phyloP scores from a whole-genome alignment of 2,888 invertebrate genomes.

The Tetragonula carbonaria region DNA sequence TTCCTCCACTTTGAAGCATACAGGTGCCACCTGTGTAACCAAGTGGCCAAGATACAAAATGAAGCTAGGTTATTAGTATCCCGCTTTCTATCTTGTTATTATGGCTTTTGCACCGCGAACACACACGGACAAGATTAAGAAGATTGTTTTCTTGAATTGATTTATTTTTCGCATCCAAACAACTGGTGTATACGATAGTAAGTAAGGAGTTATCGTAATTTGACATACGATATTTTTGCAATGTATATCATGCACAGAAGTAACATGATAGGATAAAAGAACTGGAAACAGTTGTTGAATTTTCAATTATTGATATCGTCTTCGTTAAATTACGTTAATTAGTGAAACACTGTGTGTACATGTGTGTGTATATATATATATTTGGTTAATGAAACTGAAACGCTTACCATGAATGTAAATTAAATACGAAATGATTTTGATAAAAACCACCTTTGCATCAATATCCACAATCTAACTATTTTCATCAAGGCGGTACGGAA shows the following conservation, averaged over 20 bases:
- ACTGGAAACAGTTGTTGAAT: neutral
- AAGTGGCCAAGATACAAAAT: slow-evolving; percentile 35
- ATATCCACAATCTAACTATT: neutral
- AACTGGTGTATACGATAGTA: slow-evolving; percentile 6
- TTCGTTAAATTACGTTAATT: too few species aligned
- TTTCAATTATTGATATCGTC: too few species aligned
- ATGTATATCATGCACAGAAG: neutral
- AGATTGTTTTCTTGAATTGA: neutral
- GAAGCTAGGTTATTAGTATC: slow-evolving; percentile 14
- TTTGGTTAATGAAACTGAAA: too few species aligned
- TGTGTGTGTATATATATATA: too few species aligned
- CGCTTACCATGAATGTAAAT: too few species aligned
- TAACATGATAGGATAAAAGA: too few species aligned
- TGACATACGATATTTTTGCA: neutral
- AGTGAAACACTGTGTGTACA: too few species aligned
- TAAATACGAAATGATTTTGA: neutral
- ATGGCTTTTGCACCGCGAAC: slow-evolving; percentile 17
- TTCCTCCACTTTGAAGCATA: slow-evolving; percentile 40
- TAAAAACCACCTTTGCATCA: neutral
- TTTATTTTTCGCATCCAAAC: slow-evolving; percentile 1
- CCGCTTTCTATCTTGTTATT: neutral
- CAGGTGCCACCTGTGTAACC: slow-evolving; percentile 56
- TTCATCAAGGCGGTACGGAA: neutral
- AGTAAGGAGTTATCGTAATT: slow-evolving; percentile 1
- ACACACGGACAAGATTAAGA: neutral